Evolutionary conservation across 1,140 invertebrate species (phyloP).

Genomic region (Diorhabda carinulata): DNA sequence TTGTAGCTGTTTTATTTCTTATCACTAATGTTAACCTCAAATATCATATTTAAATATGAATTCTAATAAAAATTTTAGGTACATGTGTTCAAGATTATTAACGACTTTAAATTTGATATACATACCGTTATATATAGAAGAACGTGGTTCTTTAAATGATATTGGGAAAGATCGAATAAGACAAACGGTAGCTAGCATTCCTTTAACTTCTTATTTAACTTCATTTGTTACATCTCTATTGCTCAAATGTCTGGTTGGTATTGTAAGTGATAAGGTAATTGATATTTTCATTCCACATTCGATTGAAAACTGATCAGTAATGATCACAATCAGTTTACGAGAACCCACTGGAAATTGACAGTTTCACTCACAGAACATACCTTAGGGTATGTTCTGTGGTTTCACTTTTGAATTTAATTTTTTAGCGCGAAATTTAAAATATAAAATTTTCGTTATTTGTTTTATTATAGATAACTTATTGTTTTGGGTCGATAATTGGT

Average conservation of each 20-base stretch:
- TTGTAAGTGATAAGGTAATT: slow-evolving; percentile 41
- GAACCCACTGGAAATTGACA: background rate
- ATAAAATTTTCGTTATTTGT: no score
- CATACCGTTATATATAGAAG: slow-evolving; percentile 80
- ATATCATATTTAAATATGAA: no score
- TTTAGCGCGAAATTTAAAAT: no score
- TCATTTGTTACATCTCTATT: slow-evolving; percentile 78
- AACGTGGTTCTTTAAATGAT: slow-evolving; percentile 56
- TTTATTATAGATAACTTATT: no score
- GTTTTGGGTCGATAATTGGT: slow-evolving; percentile 59
- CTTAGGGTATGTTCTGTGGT: no score
- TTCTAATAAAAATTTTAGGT: slow-evolving; percentile 47
- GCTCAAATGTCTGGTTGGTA: slow-evolving; percentile 64
- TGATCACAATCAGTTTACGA: no score
- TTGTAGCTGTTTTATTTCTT: no score
- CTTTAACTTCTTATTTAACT: slow-evolving; percentile 77
- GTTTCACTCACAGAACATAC: background rate
- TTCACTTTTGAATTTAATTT: background rate
- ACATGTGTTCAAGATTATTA: slow-evolving; percentile 79
- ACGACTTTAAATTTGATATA: slow-evolving; percentile 83
- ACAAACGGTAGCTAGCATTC: slow-evolving; percentile 78
- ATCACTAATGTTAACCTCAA: no score
- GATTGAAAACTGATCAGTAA: no score
- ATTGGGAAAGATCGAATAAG: slow-evolving; percentile 41
- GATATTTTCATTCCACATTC: background rate